These are phyloP conservation scores for Melanostoma scalare DNA, from an alignment of 2,888 invertebrate genomes.

Conservation along the genomic window DNA sequence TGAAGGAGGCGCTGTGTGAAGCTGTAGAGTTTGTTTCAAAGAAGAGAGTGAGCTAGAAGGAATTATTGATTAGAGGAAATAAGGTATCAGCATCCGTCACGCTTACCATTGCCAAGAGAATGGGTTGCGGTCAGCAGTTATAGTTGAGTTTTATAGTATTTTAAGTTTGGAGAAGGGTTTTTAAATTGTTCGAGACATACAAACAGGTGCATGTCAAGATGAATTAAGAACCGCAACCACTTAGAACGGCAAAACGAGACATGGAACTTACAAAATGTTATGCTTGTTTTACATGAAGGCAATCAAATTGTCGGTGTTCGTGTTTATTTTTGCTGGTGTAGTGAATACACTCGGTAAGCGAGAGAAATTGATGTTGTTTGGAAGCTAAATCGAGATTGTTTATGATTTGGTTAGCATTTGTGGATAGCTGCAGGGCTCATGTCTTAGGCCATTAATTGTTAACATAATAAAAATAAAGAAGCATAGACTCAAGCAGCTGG, in stretches of 20 bases:
- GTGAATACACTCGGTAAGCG: neutral
- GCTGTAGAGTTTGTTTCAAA: neutral
- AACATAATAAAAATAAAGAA: no score
- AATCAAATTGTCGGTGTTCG: constrained; percentile 39
- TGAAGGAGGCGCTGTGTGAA: constrained; percentile 38
- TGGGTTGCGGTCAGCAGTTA: constrained; percentile 59
- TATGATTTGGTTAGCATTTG: no score
- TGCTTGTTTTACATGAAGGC: constrained; percentile 54
- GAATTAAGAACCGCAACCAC: constrained; percentile 60
- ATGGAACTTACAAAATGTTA: constrained; percentile 40
- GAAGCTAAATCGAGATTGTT: neutral
- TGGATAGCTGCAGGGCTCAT: no score
- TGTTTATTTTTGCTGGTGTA: neutral
- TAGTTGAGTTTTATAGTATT: constrained; percentile 5
- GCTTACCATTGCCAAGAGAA: constrained; percentile 8
- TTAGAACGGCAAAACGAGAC: constrained; percentile 36
- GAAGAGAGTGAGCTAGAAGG: neutral
- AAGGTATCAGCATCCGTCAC: constrained; percentile 33
- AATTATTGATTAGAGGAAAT: constrained; percentile 46
- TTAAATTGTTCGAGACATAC: constrained; percentile 32
- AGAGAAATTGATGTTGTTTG: constrained; percentile 5
- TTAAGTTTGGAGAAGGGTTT: constrained; percentile 32
- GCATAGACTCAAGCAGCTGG: no score
- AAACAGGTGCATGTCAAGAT: constrained; percentile 66
- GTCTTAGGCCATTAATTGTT: no score